Evolutionary conservation across 2,888 invertebrate species (phyloP), one percentile per base, ranked within the genome.

Genomic region (Drosophila lacicola): DNA sequence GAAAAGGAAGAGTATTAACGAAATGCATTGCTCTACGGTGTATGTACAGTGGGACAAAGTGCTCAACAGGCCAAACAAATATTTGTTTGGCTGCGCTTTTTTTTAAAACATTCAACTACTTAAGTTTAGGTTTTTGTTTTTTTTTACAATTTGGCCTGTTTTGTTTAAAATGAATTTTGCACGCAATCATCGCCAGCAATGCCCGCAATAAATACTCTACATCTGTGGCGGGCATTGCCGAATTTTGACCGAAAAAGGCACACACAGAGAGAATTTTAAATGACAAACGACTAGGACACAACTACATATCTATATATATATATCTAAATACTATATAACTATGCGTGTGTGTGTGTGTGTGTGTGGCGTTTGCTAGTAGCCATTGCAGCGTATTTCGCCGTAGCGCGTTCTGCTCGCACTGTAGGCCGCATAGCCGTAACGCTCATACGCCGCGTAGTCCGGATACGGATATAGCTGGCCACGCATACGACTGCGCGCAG

Each of bases 231-330:
- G 51, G 58, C 85, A 74, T 79, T 82, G 73, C 75, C 74, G 75
- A 70, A 83, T 90, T 90, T 88, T 88, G 88, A 88, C 88, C 90
- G 89, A 89, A 88, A 90, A 88, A 88, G 88, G 88, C 88, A 88
- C 88, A 90, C 89, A 86, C 81, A 83, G 86, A 85, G 86, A 85
- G 80, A 90, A 78, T 83, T 86, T 74, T 61, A 70, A 83, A 85
- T 88, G 88, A 82, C 88, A 74, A 75, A 82, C 72, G 82, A 87
- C 77, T 62, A 72, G 69, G 73, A 66, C 68, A 73, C 66, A 58
- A 73, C 65, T 79, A 83, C 56, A 69, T 36, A 45, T 51, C 33
- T 45, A 10, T 50, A 19, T 50, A 19, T 50, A 17, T 54, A n/a
- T 51, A 37, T 42, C 29, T 29, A 25, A 14, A 25, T 1, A 17